These are phyloP conservation scores for Electrophaes corylata DNA, from an alignment of 2,888 invertebrate genomes.

Conservation along the genomic window DNA sequence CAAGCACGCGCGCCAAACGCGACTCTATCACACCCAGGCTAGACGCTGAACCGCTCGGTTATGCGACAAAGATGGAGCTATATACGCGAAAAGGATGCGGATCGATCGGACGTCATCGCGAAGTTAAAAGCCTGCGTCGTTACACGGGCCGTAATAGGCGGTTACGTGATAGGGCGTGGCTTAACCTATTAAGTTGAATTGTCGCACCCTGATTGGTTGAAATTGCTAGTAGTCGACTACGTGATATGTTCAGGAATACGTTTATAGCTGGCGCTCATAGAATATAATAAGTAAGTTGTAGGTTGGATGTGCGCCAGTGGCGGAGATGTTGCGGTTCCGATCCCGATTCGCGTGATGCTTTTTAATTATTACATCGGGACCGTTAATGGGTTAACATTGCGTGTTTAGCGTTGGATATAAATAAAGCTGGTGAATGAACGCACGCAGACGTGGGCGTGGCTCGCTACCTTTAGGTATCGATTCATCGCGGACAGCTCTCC, in stretches of 20 bases:
- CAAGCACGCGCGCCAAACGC: conserved; percentile 81
- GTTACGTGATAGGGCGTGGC: conserved; percentile 85
- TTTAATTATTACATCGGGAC: conserved; percentile 71
- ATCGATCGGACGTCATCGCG: conserved; percentile 77
- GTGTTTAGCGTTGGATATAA: conserved; percentile 55
- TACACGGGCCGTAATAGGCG: conserved; percentile 84
- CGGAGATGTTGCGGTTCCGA: conserved; percentile 66
- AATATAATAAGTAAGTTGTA: conserved; percentile 82
- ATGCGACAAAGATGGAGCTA: conserved; percentile 62
- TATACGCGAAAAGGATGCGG: conserved; percentile 56
- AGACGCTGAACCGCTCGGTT: conserved; percentile 66
- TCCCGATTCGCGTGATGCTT: conserved; percentile 71
- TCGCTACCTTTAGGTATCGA: conserved; percentile 40
- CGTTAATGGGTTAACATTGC: conserved; percentile 65
- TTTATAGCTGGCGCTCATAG: conserved; percentile 81
- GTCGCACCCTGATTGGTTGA: conserved; percentile 83
- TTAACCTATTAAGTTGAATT: conserved; percentile 81
- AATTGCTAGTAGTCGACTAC: conserved; percentile 82
- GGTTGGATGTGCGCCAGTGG: conserved; percentile 79
- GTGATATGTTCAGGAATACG: conserved; percentile 84
- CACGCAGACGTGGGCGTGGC: conserved; percentile 47
- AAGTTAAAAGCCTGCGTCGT: conserved; percentile 83
- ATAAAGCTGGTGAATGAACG: conserved; percentile 57
- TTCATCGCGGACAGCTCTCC: conserved; percentile 22
- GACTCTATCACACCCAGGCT: conserved; percentile 79